These are phyloP conservation scores for Cryptocheilus praepositus DNA, from an alignment of 2,888 invertebrate species.

Conservation along the genomic window DNA sequence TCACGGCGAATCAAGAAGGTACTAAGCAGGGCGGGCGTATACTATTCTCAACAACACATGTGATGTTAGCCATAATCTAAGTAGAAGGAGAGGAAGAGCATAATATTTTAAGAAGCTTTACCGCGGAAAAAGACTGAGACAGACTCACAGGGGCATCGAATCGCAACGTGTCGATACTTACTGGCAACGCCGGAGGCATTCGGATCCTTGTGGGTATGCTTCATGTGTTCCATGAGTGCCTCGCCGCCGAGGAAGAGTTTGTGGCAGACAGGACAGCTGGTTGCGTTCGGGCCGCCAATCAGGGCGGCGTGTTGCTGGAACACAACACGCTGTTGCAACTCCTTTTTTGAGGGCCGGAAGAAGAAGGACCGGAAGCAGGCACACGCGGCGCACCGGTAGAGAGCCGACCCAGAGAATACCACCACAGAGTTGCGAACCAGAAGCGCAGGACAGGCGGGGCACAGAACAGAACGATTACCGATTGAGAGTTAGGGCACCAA, in stretches of 20 bases:
- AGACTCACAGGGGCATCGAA: constrained; percentile 21
- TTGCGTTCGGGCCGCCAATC: constrained; percentile 93
- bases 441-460: constrained; percentile 71
- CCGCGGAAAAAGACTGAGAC: constrained; percentile 21
- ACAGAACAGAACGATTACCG: constrained; percentile 71
- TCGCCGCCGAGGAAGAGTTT: constrained; percentile 95
- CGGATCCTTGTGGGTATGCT: constrained; percentile 95
- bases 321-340: constrained; percentile 95
- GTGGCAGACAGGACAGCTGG: constrained; percentile 95
- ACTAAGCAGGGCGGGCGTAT: constrained; percentile 4
- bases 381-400: constrained; percentile 57
- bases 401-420: constrained; percentile 69
- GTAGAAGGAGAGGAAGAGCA: constrained; percentile 19
- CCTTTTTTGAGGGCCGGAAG: constrained; percentile 75
- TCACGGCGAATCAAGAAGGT: constrained; percentile 6
- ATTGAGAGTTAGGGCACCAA: constrained; percentile 65
- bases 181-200: constrained; percentile 92
- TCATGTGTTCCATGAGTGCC: constrained; percentile 97
- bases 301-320: constrained; percentile 97
- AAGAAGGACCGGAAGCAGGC: constrained; percentile 62
- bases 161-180: constrained; percentile 78
- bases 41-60: neutral
- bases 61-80: no score
- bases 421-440: constrained; percentile 69
- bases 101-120: constrained; percentile 18